Evolutionary conservation across 2,888 invertebrate genomes (phyloP), one percentile per base, ranked within the genome.

Genomic region (Scaeva pyrastri): DNA sequence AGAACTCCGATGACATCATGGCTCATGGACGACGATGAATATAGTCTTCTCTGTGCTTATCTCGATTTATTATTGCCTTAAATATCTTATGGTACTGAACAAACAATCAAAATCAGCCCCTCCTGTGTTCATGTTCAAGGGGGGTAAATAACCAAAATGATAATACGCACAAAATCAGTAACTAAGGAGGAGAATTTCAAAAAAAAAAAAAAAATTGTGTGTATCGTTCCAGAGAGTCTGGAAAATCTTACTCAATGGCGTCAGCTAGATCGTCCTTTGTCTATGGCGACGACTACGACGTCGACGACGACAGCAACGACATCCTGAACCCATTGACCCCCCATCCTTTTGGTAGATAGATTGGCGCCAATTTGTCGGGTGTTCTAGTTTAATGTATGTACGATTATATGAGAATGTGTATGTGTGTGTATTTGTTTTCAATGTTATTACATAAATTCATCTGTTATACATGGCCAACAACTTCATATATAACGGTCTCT

Each of bases 311-410:
- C 31, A 31, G 8, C 31, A 8, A 31, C 82, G 77, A 74, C 73
- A 52, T 36, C 62, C 68, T 62, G 76, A 55, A 71, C 74, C 74
- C 80, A 58, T n/a, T 41, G 16, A 52, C 26, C 48, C 26, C 26
- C 52, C 66, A 72, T 71, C 71, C 75, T 45, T 52, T 55, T 31
- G n/a, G 21, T 14, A 41, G 64, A 41, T 16, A 56, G 26, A 74
- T 81, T 82, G 86, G 86, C 86, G 86, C 86, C 86, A 86, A 82
- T 74, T 77, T 82, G 73, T 74, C 86, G 86, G 82, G 52, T 45
- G 74, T 71, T 74, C 74, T 56, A 84, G 39, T 60, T 77, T 74
- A 14, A 58, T 56, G 21, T 45, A 23, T 52, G 23, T 23, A n/a
- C 14, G 7, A 26, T 10, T 36, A 31, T 31, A 31, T 2, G 6